Evolutionary conservation across 92 coral and sea anemone species (phyloP).

Genomic region (Epizoanthus ramosus): DNA sequence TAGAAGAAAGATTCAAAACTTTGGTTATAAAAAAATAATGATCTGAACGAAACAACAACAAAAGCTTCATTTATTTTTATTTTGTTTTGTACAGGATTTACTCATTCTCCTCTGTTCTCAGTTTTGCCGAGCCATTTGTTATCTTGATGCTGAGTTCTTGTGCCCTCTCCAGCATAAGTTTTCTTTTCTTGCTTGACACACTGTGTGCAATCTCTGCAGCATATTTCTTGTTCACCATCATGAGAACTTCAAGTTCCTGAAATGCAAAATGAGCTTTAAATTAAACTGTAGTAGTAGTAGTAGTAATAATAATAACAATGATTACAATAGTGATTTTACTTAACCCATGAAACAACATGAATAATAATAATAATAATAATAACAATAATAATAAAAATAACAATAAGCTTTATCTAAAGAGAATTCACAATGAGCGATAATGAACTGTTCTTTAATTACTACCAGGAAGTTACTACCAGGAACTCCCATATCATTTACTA

Average conservation of each 20-base stretch:
- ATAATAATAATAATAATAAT: too few relatives aligned
- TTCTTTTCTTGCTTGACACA: constrained; percentile 92
- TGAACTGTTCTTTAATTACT: too few relatives aligned
- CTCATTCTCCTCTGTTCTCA: constrained; percentile 99
- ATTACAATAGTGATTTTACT: neutral
- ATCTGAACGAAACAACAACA: constrained; percentile 11
- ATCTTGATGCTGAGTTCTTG: constrained; percentile 92
- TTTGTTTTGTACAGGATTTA: constrained; percentile 52
- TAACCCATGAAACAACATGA: too few relatives aligned
- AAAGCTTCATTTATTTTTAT: constrained; percentile 19
- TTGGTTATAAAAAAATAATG: neutral
- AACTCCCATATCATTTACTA: too few relatives aligned
- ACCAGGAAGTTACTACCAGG: too few relatives aligned
- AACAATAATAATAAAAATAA: too few relatives aligned
- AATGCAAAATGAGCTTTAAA: neutral
- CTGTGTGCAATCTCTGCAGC: constrained; percentile 99
- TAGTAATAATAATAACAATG: too few relatives aligned
- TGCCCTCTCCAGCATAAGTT: constrained; percentile 94
- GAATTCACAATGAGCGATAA: too few relatives aligned
- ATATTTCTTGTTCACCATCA: constrained; percentile 94
- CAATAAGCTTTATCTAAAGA: too few relatives aligned
- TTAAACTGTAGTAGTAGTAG: neutral
- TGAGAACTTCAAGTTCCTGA: constrained; percentile 94
- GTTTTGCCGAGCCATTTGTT: constrained; percentile 91
- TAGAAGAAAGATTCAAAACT: too few relatives aligned